Percentiles rank a stretch among this genome's conserved stretches.
Evolutionary conservation across 1,140 invertebrate genomes (phyloP).

Genomic region (Mya arenaria): DNA sequence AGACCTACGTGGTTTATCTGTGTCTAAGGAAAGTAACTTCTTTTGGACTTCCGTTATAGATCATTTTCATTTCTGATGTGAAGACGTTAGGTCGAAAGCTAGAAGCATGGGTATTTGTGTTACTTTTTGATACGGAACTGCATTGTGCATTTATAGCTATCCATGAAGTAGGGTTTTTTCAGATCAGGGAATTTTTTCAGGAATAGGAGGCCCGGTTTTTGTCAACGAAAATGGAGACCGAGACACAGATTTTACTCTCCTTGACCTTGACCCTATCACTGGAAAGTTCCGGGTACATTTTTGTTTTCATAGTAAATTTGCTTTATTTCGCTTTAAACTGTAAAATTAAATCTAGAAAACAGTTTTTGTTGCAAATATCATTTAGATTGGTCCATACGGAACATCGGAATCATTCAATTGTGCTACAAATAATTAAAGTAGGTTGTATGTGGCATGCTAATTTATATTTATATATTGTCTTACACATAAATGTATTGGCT

Average conservation of each 20-base stretch:
- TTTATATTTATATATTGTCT: not conserved
- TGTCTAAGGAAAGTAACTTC: not conserved
- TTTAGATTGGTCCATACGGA: not conserved
- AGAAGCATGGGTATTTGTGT: not conserved
- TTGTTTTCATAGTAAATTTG: not conserved
- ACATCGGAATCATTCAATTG: not conserved
- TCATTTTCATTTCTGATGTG: not conserved
- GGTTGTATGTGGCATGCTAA: not conserved
- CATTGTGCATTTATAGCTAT: not conserved
- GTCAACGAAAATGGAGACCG: slow-evolving; percentile 68
- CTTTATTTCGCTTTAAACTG: not conserved
- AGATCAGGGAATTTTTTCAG: slow-evolving; percentile 13
- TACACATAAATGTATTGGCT: not conserved
- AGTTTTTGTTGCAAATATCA: not conserved
- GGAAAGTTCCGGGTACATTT: slow-evolving; percentile 59
- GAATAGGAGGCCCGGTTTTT: slow-evolving; percentile 56
- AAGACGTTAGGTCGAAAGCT: not conserved
- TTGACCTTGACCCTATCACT: slow-evolving; percentile 61
- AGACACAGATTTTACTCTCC: slow-evolving; percentile 59
- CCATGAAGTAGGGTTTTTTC: not conserved
- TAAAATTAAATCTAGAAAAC: not conserved
- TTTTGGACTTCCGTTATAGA: not conserved
- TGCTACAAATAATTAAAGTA: not conserved
- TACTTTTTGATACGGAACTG: not conserved
- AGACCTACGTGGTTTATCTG: not conserved